Evolutionary conservation across 1,140 invertebrate species (phyloP).

Genomic region (Diachasma alloeum): DNA sequence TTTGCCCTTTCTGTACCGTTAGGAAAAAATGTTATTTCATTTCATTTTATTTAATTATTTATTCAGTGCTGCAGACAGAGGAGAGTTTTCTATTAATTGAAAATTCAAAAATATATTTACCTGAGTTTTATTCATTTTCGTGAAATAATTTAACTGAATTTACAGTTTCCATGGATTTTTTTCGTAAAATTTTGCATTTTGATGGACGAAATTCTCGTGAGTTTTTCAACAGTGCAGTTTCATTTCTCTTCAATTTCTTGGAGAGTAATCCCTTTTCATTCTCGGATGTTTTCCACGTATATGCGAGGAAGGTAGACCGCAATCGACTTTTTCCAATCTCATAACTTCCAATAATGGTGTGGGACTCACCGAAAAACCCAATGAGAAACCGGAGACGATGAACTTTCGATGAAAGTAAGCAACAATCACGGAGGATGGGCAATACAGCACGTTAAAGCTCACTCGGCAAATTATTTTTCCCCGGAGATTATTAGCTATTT

Average conservation of each 20-base stretch:
- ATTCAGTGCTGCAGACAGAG: too few species aligned
- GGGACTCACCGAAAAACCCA: background rate
- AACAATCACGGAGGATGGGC: conserved; percentile 14
- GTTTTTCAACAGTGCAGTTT: background rate
- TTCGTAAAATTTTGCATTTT: too few species aligned
- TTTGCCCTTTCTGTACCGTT: background rate
- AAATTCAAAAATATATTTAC: too few species aligned
- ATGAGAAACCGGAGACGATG: conserved; percentile 8
- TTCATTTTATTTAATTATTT: too few species aligned
- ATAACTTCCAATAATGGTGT: conserved; percentile 24
- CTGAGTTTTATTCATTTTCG: too few species aligned
- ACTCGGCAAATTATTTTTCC: background rate
- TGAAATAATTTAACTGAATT: too few species aligned
- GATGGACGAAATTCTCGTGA: too few species aligned
- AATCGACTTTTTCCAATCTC: conserved; percentile 29
- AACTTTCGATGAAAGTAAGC: conserved; percentile 14
- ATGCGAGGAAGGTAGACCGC: background rate
- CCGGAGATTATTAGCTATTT: background rate
- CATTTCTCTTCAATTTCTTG: background rate
- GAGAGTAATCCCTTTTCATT: background rate
- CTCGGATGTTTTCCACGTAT: background rate
- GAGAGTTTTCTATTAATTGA: too few species aligned
- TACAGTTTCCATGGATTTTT: too few species aligned
- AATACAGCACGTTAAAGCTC: background rate
- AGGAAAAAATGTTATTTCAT: too few species aligned